These are phyloP conservation scores for Pseudorasbora parva DNA, from an alignment of 2,113 vertebrate species.

Conservation along the genomic window DNA sequence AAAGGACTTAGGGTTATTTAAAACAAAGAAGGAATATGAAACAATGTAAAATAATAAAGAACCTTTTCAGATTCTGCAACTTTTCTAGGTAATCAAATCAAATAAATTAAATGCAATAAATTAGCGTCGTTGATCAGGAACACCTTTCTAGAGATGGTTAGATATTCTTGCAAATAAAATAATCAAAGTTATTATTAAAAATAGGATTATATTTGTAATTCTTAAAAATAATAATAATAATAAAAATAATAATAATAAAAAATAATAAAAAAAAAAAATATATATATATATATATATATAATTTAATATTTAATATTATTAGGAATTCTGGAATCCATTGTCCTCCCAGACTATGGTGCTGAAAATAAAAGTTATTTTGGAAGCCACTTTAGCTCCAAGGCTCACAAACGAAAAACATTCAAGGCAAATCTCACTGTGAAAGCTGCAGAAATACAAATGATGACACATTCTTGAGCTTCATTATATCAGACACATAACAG, in stretches of 20 bases:
- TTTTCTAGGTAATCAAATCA: background rate
- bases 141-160: background rate
- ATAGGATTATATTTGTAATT: too few species aligned
- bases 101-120: background rate
- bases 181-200: background rate
- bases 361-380: background rate
- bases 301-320: background rate
- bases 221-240: background rate
- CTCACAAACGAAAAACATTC: background rate
- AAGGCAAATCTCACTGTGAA: background rate
- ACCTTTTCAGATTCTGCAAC: background rate
- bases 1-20: background rate
- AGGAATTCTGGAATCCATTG: background rate
- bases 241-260: too few species aligned
- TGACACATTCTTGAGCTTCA: constrained; percentile 2
- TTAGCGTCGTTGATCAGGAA: background rate
- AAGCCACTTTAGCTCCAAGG: background rate
- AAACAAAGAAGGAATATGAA: background rate
- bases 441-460: constrained; percentile 8
- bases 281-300: too few species aligned
- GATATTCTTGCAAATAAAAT: background rate
- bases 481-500: constrained; percentile 29
- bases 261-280: too few species aligned
- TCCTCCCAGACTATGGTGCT: background rate
- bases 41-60: background rate